Evolutionary conservation across 2,888 invertebrate species (phyloP).

Genomic region (Steinernema hermaphroditum): DNA sequence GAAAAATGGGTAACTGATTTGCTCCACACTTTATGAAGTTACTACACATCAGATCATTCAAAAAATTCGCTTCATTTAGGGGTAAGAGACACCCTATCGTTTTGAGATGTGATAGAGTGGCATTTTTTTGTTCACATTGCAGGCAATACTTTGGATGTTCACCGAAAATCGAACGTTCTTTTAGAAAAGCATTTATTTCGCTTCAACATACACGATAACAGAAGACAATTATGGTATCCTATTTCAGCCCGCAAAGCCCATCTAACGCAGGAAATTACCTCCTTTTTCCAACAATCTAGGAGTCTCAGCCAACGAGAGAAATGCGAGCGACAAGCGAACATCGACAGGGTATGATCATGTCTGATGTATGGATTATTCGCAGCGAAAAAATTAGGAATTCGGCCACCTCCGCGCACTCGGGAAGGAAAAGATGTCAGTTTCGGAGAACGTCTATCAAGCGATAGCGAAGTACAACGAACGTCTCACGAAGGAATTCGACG

Average conservation of each 20-base stretch:
- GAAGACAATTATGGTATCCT: no score
- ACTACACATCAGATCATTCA: no score
- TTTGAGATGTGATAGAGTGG: no score
- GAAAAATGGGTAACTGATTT: no score
- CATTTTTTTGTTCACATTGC: no score
- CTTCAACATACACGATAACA: no score
- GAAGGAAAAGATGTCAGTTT: constrained; percentile 91
- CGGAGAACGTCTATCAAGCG: constrained; percentile 68
- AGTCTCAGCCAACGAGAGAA: not conserved
- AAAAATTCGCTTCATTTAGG: no score
- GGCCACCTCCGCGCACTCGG: constrained; percentile 80
- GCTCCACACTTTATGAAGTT: no score
- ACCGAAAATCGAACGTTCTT: not conserved
- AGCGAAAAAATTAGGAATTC: not conserved
- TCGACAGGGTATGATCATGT: not conserved
- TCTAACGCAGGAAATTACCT: not conserved
- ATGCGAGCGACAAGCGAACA: not conserved
- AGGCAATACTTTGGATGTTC: no score
- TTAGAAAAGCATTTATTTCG: no score
- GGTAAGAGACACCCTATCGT: no score
- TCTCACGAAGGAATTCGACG: constrained; percentile 71
- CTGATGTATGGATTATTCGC: no score
- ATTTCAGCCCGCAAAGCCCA: not conserved
- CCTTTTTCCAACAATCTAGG: not conserved
- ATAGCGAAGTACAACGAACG: constrained; percentile 51